Conservation (phyloP, 2,113 vertebrate species). For the Melierax canorus region DNA sequence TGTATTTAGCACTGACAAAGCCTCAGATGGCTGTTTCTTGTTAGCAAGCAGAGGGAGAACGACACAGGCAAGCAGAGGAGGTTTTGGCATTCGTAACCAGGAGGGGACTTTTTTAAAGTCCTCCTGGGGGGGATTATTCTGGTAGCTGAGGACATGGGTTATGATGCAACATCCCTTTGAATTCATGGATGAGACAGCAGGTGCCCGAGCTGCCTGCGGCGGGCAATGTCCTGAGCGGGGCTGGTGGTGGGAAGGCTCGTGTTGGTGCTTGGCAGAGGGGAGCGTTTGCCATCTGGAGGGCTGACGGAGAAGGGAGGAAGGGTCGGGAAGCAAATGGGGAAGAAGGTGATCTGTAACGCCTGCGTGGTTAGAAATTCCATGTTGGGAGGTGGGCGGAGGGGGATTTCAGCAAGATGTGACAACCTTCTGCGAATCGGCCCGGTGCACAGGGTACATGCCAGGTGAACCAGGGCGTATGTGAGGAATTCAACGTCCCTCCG, state of each 20-base stretch:
- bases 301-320: background rate
- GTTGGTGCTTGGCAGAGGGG: background rate
- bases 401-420: background rate
- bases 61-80: background rate
- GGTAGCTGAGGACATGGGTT: background rate
- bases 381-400: fast-evolving
- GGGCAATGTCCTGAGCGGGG: fast-evolving
- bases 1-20: background rate
- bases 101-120: background rate
- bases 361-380: fast-evolving
- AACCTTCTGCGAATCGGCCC: fast-evolving
- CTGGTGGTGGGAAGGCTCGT: fast-evolving
- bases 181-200: fast-evolving
- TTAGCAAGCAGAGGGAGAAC: background rate
- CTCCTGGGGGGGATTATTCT: background rate
- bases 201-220: background rate
- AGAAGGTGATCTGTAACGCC: background rate
- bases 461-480: fast-evolving
- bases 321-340: background rate
- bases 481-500: background rate
- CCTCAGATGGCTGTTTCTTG: background rate
- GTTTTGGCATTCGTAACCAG: background rate
- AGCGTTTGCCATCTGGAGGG: background rate
- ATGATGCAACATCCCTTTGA: background rate
- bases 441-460: fast-evolving